phyloP scores from a whole-genome alignment of 1,140 invertebrate genomes.

The Oppia nitens region DNA sequence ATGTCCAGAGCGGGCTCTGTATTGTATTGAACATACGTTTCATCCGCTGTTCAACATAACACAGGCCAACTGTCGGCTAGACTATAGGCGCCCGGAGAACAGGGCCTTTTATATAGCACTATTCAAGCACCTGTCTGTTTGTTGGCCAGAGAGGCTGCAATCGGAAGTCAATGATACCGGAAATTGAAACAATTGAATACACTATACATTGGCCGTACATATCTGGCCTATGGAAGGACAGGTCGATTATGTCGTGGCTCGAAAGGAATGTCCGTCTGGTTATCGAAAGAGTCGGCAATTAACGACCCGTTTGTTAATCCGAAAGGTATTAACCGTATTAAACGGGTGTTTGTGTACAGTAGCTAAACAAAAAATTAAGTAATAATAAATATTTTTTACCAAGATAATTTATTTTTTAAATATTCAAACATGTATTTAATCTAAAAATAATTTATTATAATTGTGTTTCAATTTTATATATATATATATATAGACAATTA shows the following conservation, averaged over 20 bases:
- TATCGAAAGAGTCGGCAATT: slow-evolving; percentile 42
- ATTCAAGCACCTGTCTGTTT: slow-evolving; percentile 64
- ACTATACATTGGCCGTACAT: slow-evolving; percentile 52
- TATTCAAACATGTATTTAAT: no score
- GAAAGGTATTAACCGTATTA: neutral
- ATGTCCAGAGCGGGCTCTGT: slow-evolving; percentile 46
- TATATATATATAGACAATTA: no score
- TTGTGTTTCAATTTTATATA: no score
- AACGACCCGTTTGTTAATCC: slow-evolving; percentile 33
- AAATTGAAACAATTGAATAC: slow-evolving; percentile 43
- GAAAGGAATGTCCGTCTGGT: slow-evolving; percentile 48
- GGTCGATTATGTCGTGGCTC: slow-evolving; percentile 55
- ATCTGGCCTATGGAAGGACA: slow-evolving; percentile 61
- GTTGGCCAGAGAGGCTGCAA: slow-evolving; percentile 51
- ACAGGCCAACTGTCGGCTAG: slow-evolving; percentile 51
- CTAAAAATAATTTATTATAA: no score
- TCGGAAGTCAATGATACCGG: slow-evolving; percentile 33
- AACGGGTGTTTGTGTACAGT: no score
- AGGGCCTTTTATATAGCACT: slow-evolving; percentile 60
- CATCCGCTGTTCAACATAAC: slow-evolving; percentile 62
- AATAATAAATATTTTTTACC: no score
- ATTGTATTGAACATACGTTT: slow-evolving; percentile 55
- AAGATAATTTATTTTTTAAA: no score
- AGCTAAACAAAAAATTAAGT: no score
- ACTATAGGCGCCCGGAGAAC: slow-evolving; percentile 68